Evolutionary conservation across 2,797 vertebrate genomes (phyloP).

Genomic region (Pogonophryne albipinna): DNA sequence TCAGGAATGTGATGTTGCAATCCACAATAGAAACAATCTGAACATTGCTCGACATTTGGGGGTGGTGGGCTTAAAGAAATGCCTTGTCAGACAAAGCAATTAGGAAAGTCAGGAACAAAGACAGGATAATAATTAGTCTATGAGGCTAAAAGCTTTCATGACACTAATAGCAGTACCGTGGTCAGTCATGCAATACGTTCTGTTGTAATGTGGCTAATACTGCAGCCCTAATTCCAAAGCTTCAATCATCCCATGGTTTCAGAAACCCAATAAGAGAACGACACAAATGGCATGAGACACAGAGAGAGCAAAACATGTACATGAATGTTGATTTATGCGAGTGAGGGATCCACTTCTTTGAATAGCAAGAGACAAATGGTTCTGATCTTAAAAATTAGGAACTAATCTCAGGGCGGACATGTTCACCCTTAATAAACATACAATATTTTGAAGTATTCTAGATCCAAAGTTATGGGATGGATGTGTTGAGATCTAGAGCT

Average conservation of each 20-base stretch:
- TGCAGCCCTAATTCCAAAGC: not conserved
- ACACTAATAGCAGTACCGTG: constrained; percentile 27
- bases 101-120: constrained; percentile 17
- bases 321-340: not conserved
- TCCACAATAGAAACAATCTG: not conserved
- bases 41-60: not conserved
- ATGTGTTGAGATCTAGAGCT: constrained; percentile 30
- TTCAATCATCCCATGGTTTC: constrained; percentile 3
- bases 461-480: not conserved
- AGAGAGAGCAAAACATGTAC: not conserved
- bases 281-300: not conserved
- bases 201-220: constrained; percentile 14
- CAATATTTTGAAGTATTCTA: constrained; percentile 10
- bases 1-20: not conserved
- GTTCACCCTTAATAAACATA: not conserved
- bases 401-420: constrained; percentile 1
- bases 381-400: not conserved
- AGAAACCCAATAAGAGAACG: not conserved
- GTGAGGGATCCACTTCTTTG: not conserved
- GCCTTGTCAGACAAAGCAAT: not conserved
- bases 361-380: not conserved
- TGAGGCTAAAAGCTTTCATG: constrained; percentile 24
- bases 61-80: not conserved
- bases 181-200: not conserved
- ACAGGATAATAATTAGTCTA: constrained; percentile 13